Base-by-base conservation (phyloP, 2,888 invertebrate species). In the Macrostomum cliftonense region DNA sequence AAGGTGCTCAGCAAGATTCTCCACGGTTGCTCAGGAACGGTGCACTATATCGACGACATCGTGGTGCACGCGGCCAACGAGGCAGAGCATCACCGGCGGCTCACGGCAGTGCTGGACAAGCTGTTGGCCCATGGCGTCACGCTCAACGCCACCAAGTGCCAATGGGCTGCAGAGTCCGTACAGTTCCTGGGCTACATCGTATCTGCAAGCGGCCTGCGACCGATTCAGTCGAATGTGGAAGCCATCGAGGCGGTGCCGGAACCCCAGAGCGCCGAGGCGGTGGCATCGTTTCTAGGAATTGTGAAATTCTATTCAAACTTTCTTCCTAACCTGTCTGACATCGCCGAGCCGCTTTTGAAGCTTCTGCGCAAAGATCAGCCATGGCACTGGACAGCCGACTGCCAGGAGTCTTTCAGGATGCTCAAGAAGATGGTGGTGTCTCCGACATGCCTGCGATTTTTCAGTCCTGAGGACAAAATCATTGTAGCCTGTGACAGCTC, bases 251-350 rank as follows among this genome's bases (percentile, higher is more conserved):
- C 37, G 17, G 37, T 45, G 14, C n/a, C 37, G 36, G n/a, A 37
- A 12, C 46, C 46, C 5, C 39, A n/a, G 21, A 45, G 45, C 20
- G 14, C 43, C 21, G 45, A 46, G 43, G 46, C 39, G 43, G 37
- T 45, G 14, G 40, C 16, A 7, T 37, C 38, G n/a, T 56, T 56
- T 46, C 42, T 57, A 16, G 56, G 55, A 5, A 43, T 55, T 12
- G 52, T 52, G 12, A 54, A 54, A 40, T 57, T 55, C 39, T 58
- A 54, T 37, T 47, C 54, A 9, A 46, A 46, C 17, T 55, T 56
- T 49, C 46, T 56, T 11, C 42, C 47, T 36, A 20, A 47, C n/a
- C 56, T 50, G 46, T 36, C 53, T 1, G 52, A 46, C 36, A 54
- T 55, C 11, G 50, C 53, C 39, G 40, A 43, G 36, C 55, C 57